These are phyloP conservation scores for Intellagama lesueurii DNA, from an alignment of 2,797 vertebrate genomes.

Conservation along the genomic window DNA sequence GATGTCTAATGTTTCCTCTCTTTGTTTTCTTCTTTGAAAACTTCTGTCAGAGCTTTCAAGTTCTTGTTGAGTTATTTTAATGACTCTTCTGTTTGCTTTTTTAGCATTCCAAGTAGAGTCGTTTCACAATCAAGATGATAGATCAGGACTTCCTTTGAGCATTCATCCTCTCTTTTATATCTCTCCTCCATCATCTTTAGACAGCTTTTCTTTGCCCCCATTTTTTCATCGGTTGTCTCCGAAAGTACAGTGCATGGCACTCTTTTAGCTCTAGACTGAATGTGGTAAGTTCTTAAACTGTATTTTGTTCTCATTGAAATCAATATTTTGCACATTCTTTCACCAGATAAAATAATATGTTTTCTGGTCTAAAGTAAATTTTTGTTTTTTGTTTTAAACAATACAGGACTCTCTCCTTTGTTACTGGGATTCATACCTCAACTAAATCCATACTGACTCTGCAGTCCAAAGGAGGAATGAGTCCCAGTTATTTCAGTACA, in stretches of 20 bases:
- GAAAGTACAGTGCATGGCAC: neutral
- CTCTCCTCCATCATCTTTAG: neutral
- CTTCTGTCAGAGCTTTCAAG: neutral
- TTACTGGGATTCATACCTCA: neutral
- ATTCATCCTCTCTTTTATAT: neutral
- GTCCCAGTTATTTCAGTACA: neutral
- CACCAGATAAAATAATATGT: neutral
- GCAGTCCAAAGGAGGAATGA: neutral
- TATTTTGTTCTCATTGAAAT: slow-evolving; percentile 13
- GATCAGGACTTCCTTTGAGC: neutral
- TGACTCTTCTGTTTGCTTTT: neutral
- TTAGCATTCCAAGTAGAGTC: neutral
- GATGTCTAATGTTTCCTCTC: neutral
- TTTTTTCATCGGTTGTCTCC: neutral
- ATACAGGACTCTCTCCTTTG: neutral
- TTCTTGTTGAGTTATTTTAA: neutral
- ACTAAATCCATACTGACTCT: neutral
- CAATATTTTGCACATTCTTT: neutral
- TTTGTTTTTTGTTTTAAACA: neutral
- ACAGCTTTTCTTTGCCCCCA: neutral
- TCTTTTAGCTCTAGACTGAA: neutral
- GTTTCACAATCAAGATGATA: neutral
- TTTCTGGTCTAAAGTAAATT: neutral
- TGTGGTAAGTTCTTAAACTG: neutral
- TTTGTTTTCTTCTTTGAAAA: neutral